Base-by-base conservation (phyloP, 2,797 vertebrate genomes). In the Chloroceryle amazona region DNA sequence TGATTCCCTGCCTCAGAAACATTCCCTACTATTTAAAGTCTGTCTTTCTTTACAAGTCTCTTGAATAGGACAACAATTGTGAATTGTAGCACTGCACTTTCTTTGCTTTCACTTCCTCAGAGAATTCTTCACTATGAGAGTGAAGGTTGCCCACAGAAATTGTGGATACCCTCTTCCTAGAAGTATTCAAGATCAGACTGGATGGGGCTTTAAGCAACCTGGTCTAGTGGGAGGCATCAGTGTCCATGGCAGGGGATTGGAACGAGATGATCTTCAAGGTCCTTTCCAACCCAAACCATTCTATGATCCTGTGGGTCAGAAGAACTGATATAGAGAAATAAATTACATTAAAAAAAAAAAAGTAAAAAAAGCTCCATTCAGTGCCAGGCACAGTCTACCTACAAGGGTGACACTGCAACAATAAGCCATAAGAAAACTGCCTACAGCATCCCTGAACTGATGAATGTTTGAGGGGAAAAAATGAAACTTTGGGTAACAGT, bases 321-420 rank as follows among this genome's bases (percentile, higher is more conserved):
- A 49, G 26, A 71, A 55, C 20, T 6, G n/a, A n/a, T 72, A 71
- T 14, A 72, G 65, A 73, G 35, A n/a, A 75, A 67, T 19, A 72
- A 68, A 73, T 10, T 0, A 29, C 23, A 1, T 35, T 37, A 37
- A 61, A 37, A 26, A 51, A 26, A 44, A 44, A 9, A 44, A 44
- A 44, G 17, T 18, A 42, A 42, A 18, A 18, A 42, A 42, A 13
- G n/a, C n/a, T 67, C 13, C 11, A 2, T 25, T 51, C 0, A 0
- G 8, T 28, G 41, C 28, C 5, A 3, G 20, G 8, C 31, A 31
- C 37, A 28, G 11, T 22, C 25, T 47, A 7, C 17, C 44, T 67
- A 10, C 35, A 81, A 51, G 33, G 33, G 17, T 67, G 35, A 35
- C 19, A 52, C 28, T 39, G 41, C 18, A 62, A 63, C 52, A 68